These are phyloP conservation scores for Microtus montanus DNA, from an alignment of 2,113 vertebrate species.

Conservation along the genomic window DNA sequence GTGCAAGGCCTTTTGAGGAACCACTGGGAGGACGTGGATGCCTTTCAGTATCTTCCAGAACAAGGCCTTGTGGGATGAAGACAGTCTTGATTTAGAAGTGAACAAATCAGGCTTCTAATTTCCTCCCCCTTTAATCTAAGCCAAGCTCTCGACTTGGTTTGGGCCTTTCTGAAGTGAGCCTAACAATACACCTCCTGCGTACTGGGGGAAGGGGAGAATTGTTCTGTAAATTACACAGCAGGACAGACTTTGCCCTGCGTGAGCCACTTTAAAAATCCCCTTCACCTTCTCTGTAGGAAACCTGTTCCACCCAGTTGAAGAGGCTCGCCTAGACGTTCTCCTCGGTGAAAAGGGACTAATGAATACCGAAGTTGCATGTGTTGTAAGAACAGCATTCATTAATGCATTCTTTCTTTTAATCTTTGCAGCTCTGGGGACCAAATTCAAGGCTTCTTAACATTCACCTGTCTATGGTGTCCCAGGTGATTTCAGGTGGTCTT, in stretches of 20 bases:
- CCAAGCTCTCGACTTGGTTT: background rate
- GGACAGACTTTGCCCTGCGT: background rate
- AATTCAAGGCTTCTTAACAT: background rate
- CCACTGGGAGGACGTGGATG: background rate
- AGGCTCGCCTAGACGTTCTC: conserved; percentile 56
- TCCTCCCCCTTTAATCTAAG: background rate
- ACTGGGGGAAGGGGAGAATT: background rate
- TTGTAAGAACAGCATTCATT: background rate
- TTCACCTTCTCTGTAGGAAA: conserved; percentile 41
- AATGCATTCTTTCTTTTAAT: background rate
- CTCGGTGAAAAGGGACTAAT: conserved; percentile 57
- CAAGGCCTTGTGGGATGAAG: background rate
- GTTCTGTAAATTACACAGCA: background rate
- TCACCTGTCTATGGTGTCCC: background rate
- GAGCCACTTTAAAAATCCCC: conserved; percentile 57
- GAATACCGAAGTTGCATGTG: background rate
- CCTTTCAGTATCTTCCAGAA: background rate
- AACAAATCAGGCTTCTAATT: background rate
- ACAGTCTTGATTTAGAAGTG: background rate
- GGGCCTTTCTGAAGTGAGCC: conserved; percentile 19
- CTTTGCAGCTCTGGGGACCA: background rate
- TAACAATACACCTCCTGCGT: background rate
- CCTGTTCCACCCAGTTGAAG: conserved; percentile 50
- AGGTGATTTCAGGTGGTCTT: background rate
- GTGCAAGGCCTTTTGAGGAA: background rate